A percentile compares a stretch with the other conserved stretches of the same genome.
Conservation (phyloP, 2,888 invertebrate genomes). For the Ischnura elegans region DNA sequence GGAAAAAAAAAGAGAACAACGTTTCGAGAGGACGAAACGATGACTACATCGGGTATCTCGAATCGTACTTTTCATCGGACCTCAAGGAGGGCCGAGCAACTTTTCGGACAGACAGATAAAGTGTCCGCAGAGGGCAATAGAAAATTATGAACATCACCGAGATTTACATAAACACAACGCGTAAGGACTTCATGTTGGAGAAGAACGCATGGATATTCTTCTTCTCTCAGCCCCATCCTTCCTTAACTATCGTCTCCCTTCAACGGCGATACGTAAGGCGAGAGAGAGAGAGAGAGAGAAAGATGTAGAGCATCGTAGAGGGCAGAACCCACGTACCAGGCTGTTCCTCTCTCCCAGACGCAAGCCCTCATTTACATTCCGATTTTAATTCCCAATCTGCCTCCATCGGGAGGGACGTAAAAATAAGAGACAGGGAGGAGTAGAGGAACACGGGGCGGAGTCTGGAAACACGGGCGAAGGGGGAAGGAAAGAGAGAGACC, state of each 20-base stretch:
- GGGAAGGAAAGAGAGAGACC: too few species aligned
- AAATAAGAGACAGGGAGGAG: background rate
- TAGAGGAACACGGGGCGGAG: background rate
- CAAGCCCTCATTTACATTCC: conserved; percentile 48
- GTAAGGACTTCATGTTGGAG: background rate
- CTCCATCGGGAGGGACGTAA: background rate
- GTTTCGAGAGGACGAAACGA: background rate
- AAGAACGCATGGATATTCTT: background rate
- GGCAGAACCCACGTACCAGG: background rate
- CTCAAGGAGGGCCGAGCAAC: background rate
- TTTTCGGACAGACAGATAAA: background rate
- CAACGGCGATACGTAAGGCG: background rate
- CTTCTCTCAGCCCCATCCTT: too few species aligned
- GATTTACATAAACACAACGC: conserved; percentile 34
- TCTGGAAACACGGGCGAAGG: background rate
- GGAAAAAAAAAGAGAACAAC: too few species aligned
- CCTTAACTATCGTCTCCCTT: too few species aligned
- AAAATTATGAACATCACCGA: background rate
- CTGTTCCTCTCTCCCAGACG: background rate
- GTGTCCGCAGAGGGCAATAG: background rate
- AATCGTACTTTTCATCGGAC: background rate
- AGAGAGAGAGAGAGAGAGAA: background rate
- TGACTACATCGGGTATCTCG: background rate
- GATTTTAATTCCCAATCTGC: conserved; percentile 62
- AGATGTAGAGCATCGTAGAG: background rate